Conservation (phyloP, 2,888 invertebrate species). For the Anthophora plumipes region DNA sequence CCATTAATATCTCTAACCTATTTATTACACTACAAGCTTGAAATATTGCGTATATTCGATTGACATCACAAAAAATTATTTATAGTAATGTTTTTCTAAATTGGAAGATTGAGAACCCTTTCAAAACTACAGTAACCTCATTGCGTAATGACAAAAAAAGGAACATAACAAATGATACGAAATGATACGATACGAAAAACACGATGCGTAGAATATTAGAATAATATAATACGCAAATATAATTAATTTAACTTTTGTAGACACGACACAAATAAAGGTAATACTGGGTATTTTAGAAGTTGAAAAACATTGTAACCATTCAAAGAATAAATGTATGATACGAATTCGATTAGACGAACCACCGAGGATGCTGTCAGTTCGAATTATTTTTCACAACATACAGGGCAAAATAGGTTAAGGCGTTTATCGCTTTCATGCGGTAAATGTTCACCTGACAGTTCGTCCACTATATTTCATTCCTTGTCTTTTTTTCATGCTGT, state of each 20-base stretch:
- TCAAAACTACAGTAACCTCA: neutral
- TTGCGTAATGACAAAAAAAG: neutral
- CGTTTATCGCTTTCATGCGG: constrained; percentile 30
- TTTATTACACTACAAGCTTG: neutral
- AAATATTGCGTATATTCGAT: neutral
- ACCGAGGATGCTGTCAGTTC: constrained; percentile 35
- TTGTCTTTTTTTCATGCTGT: constrained; percentile 5
- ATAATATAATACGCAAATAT: no score
- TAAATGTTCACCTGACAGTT: constrained; percentile 44
- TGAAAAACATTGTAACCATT: neutral
- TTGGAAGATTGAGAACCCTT: neutral
- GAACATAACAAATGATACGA: neutral
- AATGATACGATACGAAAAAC: no score
- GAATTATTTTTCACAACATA: constrained; percentile 34
- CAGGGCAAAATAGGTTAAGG: constrained; percentile 53
- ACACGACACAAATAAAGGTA: neutral
- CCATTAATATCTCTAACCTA: constrained; percentile 1
- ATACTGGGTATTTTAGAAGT: neutral
- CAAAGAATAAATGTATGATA: neutral
- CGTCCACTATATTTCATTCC: neutral
- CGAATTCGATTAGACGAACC: constrained; percentile 1
- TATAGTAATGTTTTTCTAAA: neutral
- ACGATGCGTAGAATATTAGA: neutral
- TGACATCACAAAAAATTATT: neutral
- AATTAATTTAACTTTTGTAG: neutral